Base-by-base conservation (phyloP, 2,797 vertebrate genomes). In the Muscicapa comitata region DNA sequence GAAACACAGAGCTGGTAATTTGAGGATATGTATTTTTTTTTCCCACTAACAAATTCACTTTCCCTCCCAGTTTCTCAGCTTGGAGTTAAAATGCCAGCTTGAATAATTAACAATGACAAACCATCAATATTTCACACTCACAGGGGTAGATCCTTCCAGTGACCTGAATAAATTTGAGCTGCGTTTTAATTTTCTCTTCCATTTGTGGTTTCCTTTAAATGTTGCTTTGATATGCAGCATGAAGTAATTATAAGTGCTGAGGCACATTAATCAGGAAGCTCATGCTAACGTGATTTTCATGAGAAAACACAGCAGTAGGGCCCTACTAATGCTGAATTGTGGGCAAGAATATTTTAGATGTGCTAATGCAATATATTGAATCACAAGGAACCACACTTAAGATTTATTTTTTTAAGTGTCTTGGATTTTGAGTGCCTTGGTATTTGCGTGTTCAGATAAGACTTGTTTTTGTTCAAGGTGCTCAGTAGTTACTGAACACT, bases 81-180 rank as follows among this genome's bases (percentile, higher is more conserved):
- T 90, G 78, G 86, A 93, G 85, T 88, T 70, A 86, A 92, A 95
- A 96, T 96, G 94, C 87, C 96, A 95, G 80, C 91, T 94, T 96
- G 95, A 96, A 96, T 98, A 97, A 98, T 98, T 97, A 96, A 96
- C 95, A 96, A 51, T 94, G 96, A 97, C 94, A 97, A 96, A 94
- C 85, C 95, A 96, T 97, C 94, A 96, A 96, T 97, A 97, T 97
- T 98, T 97, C 94, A 96, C 94, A 95, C 81, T 96, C 86, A 29
- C 90, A 88, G 88, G 59, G 61, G 76, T 83, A 79, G 84, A 90
- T 93, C 81, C 88, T 96, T 90, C 87, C 93, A 94, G 80, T 89
- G 94, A 96, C 78, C 93, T 16, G 48, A 94, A 90, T 90, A 83
- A 90, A 84, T 95, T 72, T 57, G 88, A 88, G 73, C 77, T 47